phyloP scores from a whole-genome alignment of 2,797 vertebrate genomes.

The Pantherophis vulpinus region DNA sequence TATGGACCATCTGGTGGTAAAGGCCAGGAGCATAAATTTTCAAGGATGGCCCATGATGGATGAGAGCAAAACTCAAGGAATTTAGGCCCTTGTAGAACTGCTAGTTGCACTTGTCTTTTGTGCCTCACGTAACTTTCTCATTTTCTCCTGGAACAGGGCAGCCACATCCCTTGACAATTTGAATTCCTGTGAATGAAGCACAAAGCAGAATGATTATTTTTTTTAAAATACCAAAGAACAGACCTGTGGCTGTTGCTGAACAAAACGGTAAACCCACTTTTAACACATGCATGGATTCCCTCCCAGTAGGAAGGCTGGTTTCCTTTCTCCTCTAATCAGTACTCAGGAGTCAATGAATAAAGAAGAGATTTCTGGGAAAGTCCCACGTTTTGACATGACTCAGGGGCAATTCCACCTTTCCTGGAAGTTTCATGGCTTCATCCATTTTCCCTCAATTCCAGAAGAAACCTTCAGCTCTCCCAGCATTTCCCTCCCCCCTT shows the following conservation, averaged over 20 bases:
- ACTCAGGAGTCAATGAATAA: neutral
- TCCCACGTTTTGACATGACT: neutral
- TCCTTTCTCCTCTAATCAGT: neutral
- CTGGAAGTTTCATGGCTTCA: neutral
- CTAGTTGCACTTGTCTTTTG: no score
- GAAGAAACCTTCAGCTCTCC: fast-evolving
- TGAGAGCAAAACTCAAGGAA: neutral
- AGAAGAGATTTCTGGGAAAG: neutral
- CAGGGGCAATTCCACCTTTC: fast-evolving
- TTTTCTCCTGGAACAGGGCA: no score
- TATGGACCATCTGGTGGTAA: no score
- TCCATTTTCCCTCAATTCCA: no score
- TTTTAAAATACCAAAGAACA: neutral
- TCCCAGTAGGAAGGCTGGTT: neutral
- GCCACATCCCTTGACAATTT: fast-evolving
- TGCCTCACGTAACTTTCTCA: no score
- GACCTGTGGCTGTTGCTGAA: neutral
- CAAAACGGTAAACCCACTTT: neutral
- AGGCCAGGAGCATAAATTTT: no score
- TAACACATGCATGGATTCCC: neutral
- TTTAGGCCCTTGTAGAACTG: no score
- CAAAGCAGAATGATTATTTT: neutral
- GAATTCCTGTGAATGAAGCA: fast-evolving
- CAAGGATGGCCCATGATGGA: neutral
- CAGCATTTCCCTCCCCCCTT: neutral